Evolutionary conservation across 2,888 invertebrate species (phyloP).

Genomic region (Sinohyriopsis cumingii): DNA sequence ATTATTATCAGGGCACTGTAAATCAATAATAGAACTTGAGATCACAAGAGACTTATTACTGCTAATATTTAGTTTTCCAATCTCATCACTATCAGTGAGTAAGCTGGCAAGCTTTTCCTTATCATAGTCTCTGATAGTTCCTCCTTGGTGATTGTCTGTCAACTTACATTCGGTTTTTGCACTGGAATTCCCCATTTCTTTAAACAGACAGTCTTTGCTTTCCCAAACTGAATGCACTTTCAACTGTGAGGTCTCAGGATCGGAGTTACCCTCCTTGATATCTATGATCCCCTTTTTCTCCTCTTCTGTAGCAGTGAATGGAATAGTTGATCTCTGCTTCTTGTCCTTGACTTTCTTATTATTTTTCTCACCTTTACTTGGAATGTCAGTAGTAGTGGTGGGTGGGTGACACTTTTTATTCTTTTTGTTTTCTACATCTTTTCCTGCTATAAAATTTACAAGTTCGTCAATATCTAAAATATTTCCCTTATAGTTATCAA

Average conservation of each 20-base stretch:
- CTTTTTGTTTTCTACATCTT: constrained; percentile 40
- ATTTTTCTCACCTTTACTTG: constrained; percentile 38
- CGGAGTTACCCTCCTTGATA: constrained; percentile 20
- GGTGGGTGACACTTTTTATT: constrained; percentile 25
- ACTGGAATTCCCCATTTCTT: constrained; percentile 50
- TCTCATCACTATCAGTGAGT: constrained; percentile 25
- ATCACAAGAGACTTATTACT: too few species aligned
- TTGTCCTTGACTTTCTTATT: constrained; percentile 50
- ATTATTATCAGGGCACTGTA: too few species aligned
- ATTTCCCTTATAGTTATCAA: constrained; percentile 53
- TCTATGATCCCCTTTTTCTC: constrained; percentile 18
- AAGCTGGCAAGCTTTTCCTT: constrained; percentile 12
- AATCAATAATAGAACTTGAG: too few species aligned
- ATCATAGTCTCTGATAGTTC: constrained; percentile 9
- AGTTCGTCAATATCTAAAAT: constrained; percentile 45
- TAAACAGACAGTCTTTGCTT: constrained; percentile 12
- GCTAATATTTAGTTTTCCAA: constrained; percentile 2
- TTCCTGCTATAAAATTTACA: constrained; percentile 54
- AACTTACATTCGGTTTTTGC: constrained; percentile 30
- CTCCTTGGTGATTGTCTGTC: background rate
- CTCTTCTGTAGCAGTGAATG: constrained; percentile 24
- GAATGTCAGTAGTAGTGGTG: constrained; percentile 32
- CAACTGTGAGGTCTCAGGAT: too few species aligned
- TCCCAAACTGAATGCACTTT: too few species aligned
- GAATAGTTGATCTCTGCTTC: constrained; percentile 39